Conservation (phyloP, 2,113 vertebrate genomes). For the Carettochelys insculpta region DNA sequence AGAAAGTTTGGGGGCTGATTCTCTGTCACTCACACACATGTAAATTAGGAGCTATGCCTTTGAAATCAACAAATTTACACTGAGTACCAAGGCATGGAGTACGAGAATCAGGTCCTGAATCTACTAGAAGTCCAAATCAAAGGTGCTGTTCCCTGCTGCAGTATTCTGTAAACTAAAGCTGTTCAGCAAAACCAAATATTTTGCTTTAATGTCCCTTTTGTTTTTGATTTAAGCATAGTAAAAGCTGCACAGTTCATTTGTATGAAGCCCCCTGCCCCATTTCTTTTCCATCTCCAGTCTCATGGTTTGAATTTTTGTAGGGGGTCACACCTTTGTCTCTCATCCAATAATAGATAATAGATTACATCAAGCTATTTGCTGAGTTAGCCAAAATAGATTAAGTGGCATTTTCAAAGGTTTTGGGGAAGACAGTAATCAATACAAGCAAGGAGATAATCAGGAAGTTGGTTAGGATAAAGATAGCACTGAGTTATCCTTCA, state of each 20-base stretch:
- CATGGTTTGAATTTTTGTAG: background rate
- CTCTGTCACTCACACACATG: fast-evolving
- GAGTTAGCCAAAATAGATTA: constrained; percentile 33
- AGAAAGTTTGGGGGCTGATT: constrained; percentile 2
- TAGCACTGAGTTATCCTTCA: constrained; percentile 17
- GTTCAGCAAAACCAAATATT: background rate
- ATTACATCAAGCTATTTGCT: constrained; percentile 44
- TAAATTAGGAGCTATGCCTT: background rate
- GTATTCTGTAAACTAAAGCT: background rate
- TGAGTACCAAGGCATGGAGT: no score
- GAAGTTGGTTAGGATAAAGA: constrained; percentile 48
- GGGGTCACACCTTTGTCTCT: background rate
- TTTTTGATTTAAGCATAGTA: background rate
- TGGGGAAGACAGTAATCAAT: constrained; percentile 26
- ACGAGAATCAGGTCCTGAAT: background rate
- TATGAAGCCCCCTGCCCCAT: background rate
- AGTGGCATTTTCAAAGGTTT: constrained; percentile 11
- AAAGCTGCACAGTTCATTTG: background rate
- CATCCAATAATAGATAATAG: background rate
- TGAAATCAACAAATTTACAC: background rate
- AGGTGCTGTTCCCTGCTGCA: background rate
- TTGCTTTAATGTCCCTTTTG: background rate
- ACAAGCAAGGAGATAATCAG: constrained; percentile 3
- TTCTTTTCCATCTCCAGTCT: background rate
- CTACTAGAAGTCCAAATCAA: background rate